Percentiles rank a stretch among this genome's conserved stretches.
Evolutionary conservation across 2,888 invertebrate species (phyloP).

Genomic region (Asteroscopus sphinx): DNA sequence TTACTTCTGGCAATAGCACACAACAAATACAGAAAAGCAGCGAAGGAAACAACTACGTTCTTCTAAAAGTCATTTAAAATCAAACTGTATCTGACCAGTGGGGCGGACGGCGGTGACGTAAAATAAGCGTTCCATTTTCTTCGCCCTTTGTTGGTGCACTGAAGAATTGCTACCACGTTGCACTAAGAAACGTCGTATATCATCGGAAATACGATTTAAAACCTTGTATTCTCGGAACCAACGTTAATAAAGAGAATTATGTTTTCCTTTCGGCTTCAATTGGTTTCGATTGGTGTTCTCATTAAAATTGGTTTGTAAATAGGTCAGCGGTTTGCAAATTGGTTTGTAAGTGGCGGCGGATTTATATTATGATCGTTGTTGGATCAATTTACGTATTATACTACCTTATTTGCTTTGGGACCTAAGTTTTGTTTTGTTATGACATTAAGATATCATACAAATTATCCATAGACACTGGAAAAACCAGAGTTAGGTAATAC

Average conservation of each 20-base stretch:
- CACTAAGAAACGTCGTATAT: constrained; percentile 52
- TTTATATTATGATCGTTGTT: constrained; percentile 8
- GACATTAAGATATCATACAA: too few species aligned
- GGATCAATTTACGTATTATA: not conserved
- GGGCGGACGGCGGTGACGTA: constrained; percentile 41
- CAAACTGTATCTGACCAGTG: constrained; percentile 59
- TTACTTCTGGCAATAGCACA: constrained; percentile 32
- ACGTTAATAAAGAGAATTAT: constrained; percentile 43
- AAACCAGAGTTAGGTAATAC: too few species aligned
- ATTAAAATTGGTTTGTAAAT: constrained; percentile 31
- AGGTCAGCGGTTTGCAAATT: too few species aligned
- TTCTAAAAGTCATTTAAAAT: constrained; percentile 62
- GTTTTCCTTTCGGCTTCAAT: constrained; percentile 25
- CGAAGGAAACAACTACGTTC: constrained; percentile 47
- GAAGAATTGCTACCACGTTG: constrained; percentile 50
- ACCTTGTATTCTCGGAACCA: constrained; percentile 36
- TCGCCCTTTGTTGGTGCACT: constrained; percentile 54
- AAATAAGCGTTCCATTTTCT: constrained; percentile 57
- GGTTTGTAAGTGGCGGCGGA: constrained; percentile 1
- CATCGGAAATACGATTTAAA: constrained; percentile 56
- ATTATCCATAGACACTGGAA: too few species aligned
- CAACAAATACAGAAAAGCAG: constrained; percentile 30
- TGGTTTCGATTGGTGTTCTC: constrained; percentile 28
- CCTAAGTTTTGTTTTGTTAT: too few species aligned
- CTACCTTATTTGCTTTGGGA: too few species aligned